These are phyloP conservation scores for Eupithecia insigniata DNA, from an alignment of 2,888 invertebrate genomes.

Conservation along the genomic window DNA sequence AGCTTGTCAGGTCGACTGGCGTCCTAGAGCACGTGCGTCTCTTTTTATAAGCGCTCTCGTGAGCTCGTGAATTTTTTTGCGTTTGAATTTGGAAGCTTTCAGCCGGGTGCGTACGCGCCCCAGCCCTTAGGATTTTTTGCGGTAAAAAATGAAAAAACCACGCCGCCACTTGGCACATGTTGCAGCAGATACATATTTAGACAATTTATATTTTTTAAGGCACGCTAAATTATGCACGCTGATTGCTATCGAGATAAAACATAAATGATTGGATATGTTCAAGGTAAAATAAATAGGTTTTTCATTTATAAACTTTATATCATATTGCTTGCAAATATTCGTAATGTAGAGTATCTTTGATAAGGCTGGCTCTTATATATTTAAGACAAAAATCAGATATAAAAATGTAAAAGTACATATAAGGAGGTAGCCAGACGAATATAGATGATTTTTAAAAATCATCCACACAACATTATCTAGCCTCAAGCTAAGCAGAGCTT, in stretches of 20 bases:
- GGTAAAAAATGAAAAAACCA: conserved; percentile 60
- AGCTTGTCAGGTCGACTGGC: conserved; percentile 70
- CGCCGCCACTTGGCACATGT: conserved; percentile 60
- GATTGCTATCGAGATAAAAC: conserved; percentile 16
- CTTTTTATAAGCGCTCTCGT: conserved; percentile 75
- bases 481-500: too few species aligned
- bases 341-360: not conserved
- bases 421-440: not conserved
- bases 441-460: too few species aligned
- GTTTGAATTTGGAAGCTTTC: conserved; percentile 82
- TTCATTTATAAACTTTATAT: not conserved
- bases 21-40: conserved; percentile 70
- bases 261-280: not conserved
- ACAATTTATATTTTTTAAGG: conserved; percentile 40
- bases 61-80: conserved; percentile 80
- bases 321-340: not conserved
- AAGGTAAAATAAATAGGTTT: not conserved
- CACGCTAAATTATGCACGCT: conserved; percentile 23
- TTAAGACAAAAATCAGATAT: not conserved
- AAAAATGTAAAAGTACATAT: not conserved
- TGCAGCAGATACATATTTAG: conserved; percentile 47
- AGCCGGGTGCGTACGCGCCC: conserved; percentile 78
- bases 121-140: conserved; percentile 70
- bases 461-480: too few species aligned
- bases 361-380: not conserved